Evolutionary conservation across 2,888 invertebrate species (phyloP).

Genomic region (Entomobrya multifasciata): DNA sequence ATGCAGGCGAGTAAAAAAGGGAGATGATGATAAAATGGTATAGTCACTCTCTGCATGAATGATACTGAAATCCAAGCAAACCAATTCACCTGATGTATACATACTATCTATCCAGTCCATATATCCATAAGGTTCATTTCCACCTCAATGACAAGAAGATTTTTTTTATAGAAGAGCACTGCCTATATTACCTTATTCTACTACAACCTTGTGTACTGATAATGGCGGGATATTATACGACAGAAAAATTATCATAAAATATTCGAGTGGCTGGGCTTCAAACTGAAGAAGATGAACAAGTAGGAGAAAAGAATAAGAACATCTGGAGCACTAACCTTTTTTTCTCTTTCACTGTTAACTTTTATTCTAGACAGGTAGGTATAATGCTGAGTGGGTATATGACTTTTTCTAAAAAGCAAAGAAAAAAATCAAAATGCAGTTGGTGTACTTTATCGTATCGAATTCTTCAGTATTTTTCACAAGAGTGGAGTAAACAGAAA

Average conservation of each 20-base stretch:
- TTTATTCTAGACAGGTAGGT: slow-evolving; percentile 15
- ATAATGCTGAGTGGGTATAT: slow-evolving; percentile 5
- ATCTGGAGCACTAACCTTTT: slow-evolving; percentile 13
- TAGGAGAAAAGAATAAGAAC: neutral
- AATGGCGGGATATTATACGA: neutral
- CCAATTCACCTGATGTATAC: neutral
- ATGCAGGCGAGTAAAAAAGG: slow-evolving; percentile 13
- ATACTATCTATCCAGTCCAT: too few relatives aligned
- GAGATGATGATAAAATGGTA: slow-evolving; percentile 15
- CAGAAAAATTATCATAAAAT: slow-evolving; percentile 37
- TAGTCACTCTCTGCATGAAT: slow-evolving; percentile 9
- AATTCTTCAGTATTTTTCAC: too few relatives aligned
- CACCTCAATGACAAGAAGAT: neutral
- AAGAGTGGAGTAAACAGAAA: too few relatives aligned
- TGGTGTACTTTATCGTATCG: slow-evolving; percentile 35
- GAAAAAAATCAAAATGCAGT: slow-evolving; percentile 49
- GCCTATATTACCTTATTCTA: too few relatives aligned
- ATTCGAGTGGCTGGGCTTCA: slow-evolving; percentile 36
- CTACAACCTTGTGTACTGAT: too few relatives aligned
- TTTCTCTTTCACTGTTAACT: neutral
- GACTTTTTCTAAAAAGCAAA: too few relatives aligned
- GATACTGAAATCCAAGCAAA: neutral
- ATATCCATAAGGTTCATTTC: too few relatives aligned
- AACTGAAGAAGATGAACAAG: slow-evolving; percentile 18
- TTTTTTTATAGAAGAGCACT: too few relatives aligned